Percentiles rank a stretch among this genome's conserved stretches.
These are phyloP conservation scores for Drosophila anomalata DNA, from an alignment of 2,888 invertebrate genomes.

Conservation along the genomic window DNA sequence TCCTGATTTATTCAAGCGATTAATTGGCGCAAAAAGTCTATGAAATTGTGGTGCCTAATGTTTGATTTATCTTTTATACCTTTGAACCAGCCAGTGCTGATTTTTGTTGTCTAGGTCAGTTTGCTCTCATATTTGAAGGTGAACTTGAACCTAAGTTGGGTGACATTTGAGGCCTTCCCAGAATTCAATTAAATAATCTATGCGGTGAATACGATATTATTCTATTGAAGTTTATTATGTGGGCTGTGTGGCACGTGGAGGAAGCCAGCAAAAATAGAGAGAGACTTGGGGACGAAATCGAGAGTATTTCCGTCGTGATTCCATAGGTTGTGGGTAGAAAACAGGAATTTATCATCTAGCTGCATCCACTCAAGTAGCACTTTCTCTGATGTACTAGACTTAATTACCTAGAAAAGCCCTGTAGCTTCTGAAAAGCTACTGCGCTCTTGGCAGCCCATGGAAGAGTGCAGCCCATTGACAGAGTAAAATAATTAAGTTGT, in stretches of 20 bases:
- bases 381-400: constrained; percentile 30
- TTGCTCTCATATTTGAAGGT: background rate
- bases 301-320: background rate
- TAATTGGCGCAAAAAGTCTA: background rate
- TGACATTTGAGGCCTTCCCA: background rate
- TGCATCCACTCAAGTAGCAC: constrained; percentile 4
- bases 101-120: constrained; percentile 36
- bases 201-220: background rate
- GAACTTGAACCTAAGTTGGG: background rate
- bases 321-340: too few species aligned
- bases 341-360: background rate
- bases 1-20: constrained; percentile 4
- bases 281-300: background rate
- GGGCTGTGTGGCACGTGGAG: constrained; percentile 2
- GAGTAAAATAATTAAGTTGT: constrained; percentile 74
- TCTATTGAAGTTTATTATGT: constrained; percentile 10
- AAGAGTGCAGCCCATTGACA: constrained; percentile 35
- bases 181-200: constrained; percentile 6
- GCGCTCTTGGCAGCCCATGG: constrained; percentile 10
- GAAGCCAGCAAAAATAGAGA: background rate
- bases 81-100: background rate
- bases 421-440: constrained; percentile 33
- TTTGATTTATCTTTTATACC: background rate
- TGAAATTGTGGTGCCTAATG: background rate
- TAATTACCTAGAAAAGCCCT: constrained; percentile 56